Conservation (phyloP, 2,113 vertebrate genomes). For the Nyctereutes procyonoides region DNA sequence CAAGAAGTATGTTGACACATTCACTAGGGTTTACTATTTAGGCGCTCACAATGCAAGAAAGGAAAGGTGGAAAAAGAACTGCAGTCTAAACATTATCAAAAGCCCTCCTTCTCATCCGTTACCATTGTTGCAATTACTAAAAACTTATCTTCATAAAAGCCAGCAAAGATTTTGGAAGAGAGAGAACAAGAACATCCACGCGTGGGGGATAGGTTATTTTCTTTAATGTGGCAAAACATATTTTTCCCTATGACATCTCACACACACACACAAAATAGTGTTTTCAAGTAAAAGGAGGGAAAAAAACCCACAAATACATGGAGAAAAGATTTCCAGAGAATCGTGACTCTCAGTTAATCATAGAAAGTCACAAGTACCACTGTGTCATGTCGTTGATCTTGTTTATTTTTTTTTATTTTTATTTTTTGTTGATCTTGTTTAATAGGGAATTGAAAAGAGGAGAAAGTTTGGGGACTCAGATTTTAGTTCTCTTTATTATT, state of each 20-base stretch:
- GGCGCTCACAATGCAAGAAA: not conserved
- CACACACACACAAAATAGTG: not conserved
- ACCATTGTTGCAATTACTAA: not conserved
- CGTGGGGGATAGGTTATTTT: not conserved
- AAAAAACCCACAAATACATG: not conserved
- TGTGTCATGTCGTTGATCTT: not conserved
- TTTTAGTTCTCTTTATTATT: not conserved
- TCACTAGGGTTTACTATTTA: constrained; percentile 65
- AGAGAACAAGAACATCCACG: not conserved
- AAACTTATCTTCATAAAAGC: not conserved
- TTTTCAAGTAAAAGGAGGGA: not conserved
- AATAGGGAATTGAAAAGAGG: not conserved
- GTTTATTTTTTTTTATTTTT: too few species aligned
- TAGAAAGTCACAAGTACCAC: not conserved
- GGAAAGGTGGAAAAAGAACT: not conserved
- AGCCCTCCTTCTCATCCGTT: not conserved
- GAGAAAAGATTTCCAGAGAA: not conserved
- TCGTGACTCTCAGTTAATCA: not conserved
- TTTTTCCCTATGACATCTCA: not conserved
- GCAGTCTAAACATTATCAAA: constrained; percentile 7
- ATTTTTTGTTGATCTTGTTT: not conserved
- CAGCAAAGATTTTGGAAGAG: not conserved
- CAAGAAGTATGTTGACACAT: constrained; percentile 77
- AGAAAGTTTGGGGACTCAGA: not conserved
- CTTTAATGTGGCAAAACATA: not conserved